phyloP scores from a whole-genome alignment of 2,888 invertebrate genomes.

The Elgonia sp. region DNA sequence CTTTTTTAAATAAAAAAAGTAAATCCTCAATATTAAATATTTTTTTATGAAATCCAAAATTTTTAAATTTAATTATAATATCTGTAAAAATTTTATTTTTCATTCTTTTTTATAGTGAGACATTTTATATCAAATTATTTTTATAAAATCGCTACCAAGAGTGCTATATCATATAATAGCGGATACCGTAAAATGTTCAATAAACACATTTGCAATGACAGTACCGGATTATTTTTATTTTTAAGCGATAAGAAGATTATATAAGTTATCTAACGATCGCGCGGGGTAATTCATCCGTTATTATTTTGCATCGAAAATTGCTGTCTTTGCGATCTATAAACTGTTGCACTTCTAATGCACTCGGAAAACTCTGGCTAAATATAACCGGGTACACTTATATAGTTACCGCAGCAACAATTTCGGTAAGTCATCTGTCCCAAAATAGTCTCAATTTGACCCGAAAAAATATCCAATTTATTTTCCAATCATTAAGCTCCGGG shows the following conservation, averaged over 20 bases:
- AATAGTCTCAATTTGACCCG: conserved; percentile 57
- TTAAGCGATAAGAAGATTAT: conserved; percentile 55
- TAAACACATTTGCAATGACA: conserved; percentile 16
- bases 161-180: background rate
- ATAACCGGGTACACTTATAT: conserved; percentile 34
- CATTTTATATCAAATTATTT: no score
- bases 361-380: conserved; percentile 49
- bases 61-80: no score
- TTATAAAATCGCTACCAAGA: no score
- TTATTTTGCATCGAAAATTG: conserved; percentile 17
- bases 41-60: no score
- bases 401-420: conserved; percentile 46
- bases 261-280: conserved; percentile 43
- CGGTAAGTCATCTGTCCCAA: conserved; percentile 40
- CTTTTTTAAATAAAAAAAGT: no score
- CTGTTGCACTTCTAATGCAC: conserved; percentile 29
- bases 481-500: background rate
- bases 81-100: no score
- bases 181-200: conserved; percentile 20
- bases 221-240: conserved; percentile 34
- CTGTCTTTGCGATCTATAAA: conserved; percentile 47
- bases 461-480: conserved; percentile 34
- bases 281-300: conserved; percentile 29
- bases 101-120: no score
- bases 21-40: no score